Evolutionary conservation across 2,888 invertebrate species (phyloP), one percentile per base, ranked within the genome.

Genomic region (Aethes cnicana): DNA sequence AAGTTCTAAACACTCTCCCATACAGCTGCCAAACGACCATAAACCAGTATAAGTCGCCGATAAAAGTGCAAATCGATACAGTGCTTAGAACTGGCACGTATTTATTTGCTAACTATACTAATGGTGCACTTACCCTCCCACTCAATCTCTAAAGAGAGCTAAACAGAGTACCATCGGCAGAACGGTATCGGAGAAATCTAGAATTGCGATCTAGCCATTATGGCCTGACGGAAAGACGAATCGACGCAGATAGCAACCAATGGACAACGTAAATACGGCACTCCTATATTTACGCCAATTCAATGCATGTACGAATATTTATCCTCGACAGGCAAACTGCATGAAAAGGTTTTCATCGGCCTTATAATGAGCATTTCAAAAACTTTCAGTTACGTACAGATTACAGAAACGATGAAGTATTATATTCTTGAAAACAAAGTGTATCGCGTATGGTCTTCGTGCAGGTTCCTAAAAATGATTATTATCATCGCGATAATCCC

Each of bases 121-220:
- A 52, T 50, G 35, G 49, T 23, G 25, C 49, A 50, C 42, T 49
- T 49, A 49, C 21, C 48, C 39, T 32, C 39, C 26, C 16, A 49
- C 44, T 39, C 47, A 37, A 26, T 56, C 44, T 47, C 41, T 48
- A 54, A 56, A 58, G 56, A 58, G 53, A 55, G 37, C 54, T 55
- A 53, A 57, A 63, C 62, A 61, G 61, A 62, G 54, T 62, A 66
- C 56, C 58, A 61, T 57, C 61, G 61, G 54, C 66, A 59, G 63
- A 68, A 68, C 75, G 55, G 65, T 66, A 69, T 63, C 67, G 69
- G 73, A 70, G 70, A 72, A 68, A 80, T 78, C 81, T 79, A 77
- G 78, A 76, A 69, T 77, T 69, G 63, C 65, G 68, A 76, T 77
- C 71, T 71, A 5, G 11, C 37, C 25, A 44, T 50, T 37, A 50